Percentiles rank a stretch among this genome's conserved stretches.
These are phyloP conservation scores for Macropus fuliginosus DNA, from an alignment of 2,797 vertebrate species.

Conservation along the genomic window DNA sequence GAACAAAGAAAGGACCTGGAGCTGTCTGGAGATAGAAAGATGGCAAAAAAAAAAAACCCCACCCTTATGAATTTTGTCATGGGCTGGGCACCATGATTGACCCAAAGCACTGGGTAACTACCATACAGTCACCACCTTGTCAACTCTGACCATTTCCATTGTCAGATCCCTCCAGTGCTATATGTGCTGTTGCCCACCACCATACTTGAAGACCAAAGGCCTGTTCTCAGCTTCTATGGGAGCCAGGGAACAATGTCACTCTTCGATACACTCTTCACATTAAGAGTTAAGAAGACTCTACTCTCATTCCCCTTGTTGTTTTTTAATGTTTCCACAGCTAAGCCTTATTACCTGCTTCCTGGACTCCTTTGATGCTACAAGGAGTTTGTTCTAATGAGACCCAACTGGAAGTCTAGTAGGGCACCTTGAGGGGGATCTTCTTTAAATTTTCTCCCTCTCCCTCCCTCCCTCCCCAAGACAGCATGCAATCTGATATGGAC, in stretches of 20 bases:
- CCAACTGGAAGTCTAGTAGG: background rate
- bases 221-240: background rate
- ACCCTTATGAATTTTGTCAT: background rate
- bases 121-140: background rate
- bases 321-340: background rate
- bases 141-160: background rate
- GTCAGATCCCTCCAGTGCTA: background rate
- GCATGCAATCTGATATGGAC: no score
- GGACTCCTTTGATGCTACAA: background rate
- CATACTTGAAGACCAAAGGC: background rate
- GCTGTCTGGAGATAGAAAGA: background rate
- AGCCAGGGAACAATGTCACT: slow-evolving; percentile 15
- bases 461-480: no score
- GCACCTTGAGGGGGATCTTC: background rate
- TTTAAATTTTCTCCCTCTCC: no score
- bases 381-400: background rate
- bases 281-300: background rate
- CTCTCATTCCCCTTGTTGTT: background rate
- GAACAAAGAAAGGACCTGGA: background rate
- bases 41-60: background rate
- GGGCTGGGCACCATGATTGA: background rate
- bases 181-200: background rate
- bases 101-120: background rate
- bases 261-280: background rate
- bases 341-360: background rate